Base-by-base conservation (phyloP, 2,113 vertebrate genomes). In the Sinocyclocheilus grahami region DNA sequence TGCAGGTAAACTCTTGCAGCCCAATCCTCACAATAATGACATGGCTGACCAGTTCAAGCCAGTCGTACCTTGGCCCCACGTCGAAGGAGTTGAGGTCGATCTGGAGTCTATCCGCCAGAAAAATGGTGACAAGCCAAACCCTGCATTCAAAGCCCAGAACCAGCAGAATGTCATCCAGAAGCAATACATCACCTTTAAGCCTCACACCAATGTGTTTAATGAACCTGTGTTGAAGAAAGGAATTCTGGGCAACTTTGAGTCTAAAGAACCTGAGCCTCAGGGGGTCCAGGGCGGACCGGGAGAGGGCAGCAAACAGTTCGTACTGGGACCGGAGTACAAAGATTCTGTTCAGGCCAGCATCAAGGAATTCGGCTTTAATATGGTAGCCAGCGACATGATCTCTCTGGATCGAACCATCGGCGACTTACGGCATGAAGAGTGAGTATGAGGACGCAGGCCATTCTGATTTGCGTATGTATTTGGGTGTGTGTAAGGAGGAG, bases 371-470 rank as follows among this genome's bases (percentile, higher is more conserved):
- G 98, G 98, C 88, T 99, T 99, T 95, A 99, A 99, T 92, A 99
- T 99, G 98, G 98, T 99, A 90, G 98, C 97, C 51, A 99, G 98
- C 86, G 98, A 99, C 89, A 97, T 99, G 97, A 99, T 99, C 94
- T 99, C 98, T 0, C 93, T 99, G 91, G 98, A 99, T 92, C 95
- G 98, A 87, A 97, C 94, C 11, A 92, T 99, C 91, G 95, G 92
- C 86, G 98, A 99, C 89, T 92, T 99, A 78, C 96, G 98, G 2
- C 97, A 99, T 79, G 96, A 99, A 92, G 97, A 99, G 98, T 99
- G 94, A 99, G 98, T 95, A 93, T 82, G 7, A 51, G 7, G 8
- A 55, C 3, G 13, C 69, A 58, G 8, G 42, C 51, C 12, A 42
- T 48, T 53, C 27, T 65, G 8, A 27, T 65, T 65, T 48, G 12